Conservation (phyloP, 2,113 vertebrate genomes). For the Chrysemys picta region DNA sequence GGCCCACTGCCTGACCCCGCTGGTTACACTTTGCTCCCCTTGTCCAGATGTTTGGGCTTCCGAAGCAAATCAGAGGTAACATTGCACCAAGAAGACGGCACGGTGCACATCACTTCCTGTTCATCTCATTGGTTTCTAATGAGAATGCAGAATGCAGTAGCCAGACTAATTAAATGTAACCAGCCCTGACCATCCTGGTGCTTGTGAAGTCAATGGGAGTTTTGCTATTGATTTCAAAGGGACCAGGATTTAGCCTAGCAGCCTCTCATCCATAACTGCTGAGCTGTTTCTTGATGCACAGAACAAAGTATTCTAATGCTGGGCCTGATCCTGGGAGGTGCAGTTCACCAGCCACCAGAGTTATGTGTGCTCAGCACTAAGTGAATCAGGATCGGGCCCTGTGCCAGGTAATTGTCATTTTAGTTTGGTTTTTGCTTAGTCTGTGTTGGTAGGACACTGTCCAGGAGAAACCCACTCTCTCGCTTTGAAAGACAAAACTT, state of each 20-base stretch:
- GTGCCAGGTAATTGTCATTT: neutral
- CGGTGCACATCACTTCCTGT: neutral
- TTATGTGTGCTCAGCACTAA: neutral
- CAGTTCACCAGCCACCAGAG: neutral
- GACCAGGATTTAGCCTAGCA: neutral
- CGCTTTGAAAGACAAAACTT: neutral
- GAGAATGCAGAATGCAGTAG: neutral
- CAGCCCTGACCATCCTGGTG: neutral
- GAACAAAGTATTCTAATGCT: neutral
- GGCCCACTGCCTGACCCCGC: neutral
- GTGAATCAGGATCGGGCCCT: neutral
- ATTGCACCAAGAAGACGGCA: rapidly evolving
- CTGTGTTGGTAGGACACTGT: neutral
- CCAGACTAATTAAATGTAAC: neutral
- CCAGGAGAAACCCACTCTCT: neutral
- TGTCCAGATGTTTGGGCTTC: rapidly evolving
- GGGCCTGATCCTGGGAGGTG: neutral
- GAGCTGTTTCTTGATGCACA: neutral
- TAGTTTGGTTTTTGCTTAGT: neutral
- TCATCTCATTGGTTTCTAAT: neutral
- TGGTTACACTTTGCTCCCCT: neutral
- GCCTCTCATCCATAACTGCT: neutral
- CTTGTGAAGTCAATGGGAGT: neutral
- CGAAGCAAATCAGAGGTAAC: rapidly evolving
- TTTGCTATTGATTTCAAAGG: neutral